These are phyloP conservation scores for Daphoenositta chrysoptera DNA, from an alignment of 2,113 vertebrate species.

Conservation along the genomic window DNA sequence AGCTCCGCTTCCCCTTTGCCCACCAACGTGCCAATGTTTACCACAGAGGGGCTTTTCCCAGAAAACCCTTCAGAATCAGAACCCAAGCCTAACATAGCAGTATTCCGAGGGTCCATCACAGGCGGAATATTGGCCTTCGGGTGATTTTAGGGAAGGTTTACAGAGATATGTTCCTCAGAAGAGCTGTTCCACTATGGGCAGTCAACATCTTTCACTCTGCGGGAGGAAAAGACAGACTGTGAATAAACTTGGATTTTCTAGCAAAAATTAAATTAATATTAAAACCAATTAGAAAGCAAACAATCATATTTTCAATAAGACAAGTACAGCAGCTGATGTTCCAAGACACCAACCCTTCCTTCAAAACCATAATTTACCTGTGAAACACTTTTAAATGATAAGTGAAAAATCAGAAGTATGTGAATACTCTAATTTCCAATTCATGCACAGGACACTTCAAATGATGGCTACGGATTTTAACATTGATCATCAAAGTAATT, in stretches of 20 bases:
- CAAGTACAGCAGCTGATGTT: neutral
- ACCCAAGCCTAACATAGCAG: slow-evolving; percentile 83
- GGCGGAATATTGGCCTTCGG: slow-evolving; percentile 50
- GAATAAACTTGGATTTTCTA: neutral
- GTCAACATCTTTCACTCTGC: slow-evolving; percentile 73
- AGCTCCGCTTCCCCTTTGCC: slow-evolving; percentile 66
- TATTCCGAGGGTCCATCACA: slow-evolving; percentile 80
- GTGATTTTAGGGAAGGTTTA: slow-evolving; percentile 56
- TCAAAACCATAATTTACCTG: neutral
- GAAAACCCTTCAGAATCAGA: slow-evolving; percentile 78
- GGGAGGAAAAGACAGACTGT: slow-evolving; percentile 34
- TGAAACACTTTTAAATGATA: neutral
- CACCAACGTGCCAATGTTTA: slow-evolving; percentile 60
- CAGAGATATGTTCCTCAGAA: slow-evolving; percentile 51
- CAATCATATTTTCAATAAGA: too few relatives aligned
- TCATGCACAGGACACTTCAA: neutral
- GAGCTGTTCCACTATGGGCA: slow-evolving; percentile 46
- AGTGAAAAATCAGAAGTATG: neutral
- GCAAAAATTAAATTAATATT: neutral
- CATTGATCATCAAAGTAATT: neutral
- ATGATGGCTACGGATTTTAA: neutral
- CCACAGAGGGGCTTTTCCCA: slow-evolving; percentile 73
- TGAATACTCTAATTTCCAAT: neutral
- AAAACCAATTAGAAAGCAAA: neutral
- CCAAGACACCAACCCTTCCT: neutral